Evolutionary conservation across 2,113 vertebrate genomes (phyloP), one percentile per base, ranked within the genome.

Genomic region (Gadus macrocephalus): DNA sequence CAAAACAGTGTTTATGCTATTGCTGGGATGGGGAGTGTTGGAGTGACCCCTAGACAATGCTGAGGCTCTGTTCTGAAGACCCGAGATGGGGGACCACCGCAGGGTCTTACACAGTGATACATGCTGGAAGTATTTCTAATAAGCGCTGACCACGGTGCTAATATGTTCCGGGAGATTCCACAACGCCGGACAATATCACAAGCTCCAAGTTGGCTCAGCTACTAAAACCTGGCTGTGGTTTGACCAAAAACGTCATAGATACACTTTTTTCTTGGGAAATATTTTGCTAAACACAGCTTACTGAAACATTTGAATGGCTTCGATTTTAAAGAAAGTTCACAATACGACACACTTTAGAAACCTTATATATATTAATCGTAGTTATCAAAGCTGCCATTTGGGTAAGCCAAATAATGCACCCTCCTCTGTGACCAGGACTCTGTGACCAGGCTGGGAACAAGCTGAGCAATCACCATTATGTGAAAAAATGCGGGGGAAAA

Each of bases 1-100:
- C 69, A 80, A 85, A 85, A 85, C 83, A 58, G 76, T 92, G 88
- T 92, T 91, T 90, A 90, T 90, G 88, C 85, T 88, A 92, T 92
- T 90, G 91, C 78, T 68, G 76, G 70, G 67, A 73, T 7, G 70
- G 79, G 81, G 83, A 83, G 83, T 74, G 77, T 81, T 83, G 83
- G 63, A 73, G 75, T 78, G 78, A 75, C 38, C 38, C 19, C 59
- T 66, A 79, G 83, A 91, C 88, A 91, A 91, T 79, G 81, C 70
- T 78, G 71, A 63, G 80, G 71, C 89, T 91, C 85, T 92, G 88
- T 90, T 77, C 82, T 61, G 71, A 81, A 49, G 67, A 63, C 60
- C 59, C 15, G 60, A 63, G 67, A 28, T 67, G 17, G 71, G 69
- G 64, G 68, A 25, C 75, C 75, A 70, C 76, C 62, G 61, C 38